phyloP scores from a whole-genome alignment of 2,888 invertebrate species.

The Hartigia nigra region DNA sequence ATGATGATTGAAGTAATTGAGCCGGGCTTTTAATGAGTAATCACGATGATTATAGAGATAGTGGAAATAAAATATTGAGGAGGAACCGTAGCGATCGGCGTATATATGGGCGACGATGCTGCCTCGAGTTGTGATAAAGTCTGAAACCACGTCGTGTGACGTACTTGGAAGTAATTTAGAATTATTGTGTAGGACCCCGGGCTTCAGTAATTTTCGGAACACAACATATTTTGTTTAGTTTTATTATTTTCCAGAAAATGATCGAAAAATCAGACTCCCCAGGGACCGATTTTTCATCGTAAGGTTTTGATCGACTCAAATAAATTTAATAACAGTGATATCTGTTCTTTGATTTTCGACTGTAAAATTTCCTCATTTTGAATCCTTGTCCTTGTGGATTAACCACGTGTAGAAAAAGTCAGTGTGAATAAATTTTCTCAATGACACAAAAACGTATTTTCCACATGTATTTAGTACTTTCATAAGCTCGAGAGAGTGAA shows the following conservation, averaged over 20 bases:
- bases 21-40: neutral
- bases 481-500: neutral
- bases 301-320: neutral
- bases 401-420: neutral
- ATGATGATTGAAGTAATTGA: neutral
- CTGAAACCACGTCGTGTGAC: neutral
- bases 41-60: neutral
- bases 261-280: neutral
- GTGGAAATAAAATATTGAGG: neutral
- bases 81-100: neutral
- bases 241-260: neutral
- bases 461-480: too few relatives aligned
- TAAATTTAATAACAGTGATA: neutral
- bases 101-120: neutral
- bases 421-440: too few relatives aligned
- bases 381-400: neutral
- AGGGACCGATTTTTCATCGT: neutral
- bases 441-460: too few relatives aligned
- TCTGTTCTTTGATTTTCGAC: neutral
- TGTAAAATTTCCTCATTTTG: neutral
- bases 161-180: neutral
- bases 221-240: neutral
- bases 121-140: slow-evolving; percentile 7
- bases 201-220: neutral
- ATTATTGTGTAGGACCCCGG: neutral